A percentile compares a stretch with the other conserved stretches of the same genome.
Evolutionary conservation across 2,113 vertebrate genomes (phyloP).

Genomic region (Triplophysa tibetana): DNA sequence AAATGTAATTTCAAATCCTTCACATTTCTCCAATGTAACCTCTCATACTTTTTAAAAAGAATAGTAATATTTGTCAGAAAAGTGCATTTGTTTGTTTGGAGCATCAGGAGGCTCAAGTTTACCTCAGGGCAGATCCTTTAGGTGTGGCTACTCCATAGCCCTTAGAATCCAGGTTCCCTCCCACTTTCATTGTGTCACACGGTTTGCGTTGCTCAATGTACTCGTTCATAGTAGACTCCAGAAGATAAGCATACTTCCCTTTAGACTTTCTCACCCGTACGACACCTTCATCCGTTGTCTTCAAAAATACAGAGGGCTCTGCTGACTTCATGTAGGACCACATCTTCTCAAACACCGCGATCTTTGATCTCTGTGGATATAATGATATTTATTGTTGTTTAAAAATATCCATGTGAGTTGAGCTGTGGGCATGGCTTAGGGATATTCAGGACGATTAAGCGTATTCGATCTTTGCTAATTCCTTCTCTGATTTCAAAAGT

Average conservation of each 20-base stretch:
- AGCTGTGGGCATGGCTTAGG: no score
- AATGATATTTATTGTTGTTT: not conserved
- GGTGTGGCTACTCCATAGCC: constrained; percentile 98
- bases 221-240: constrained; percentile 98
- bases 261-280: constrained; percentile 91
- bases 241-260: constrained; percentile 95
- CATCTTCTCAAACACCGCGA: constrained; percentile 99
- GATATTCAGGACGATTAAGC: no score
- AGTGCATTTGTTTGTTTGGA: not conserved
- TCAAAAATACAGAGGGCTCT: constrained; percentile 92
- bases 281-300: constrained; percentile 92
- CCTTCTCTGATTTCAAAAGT: not conserved
- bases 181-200: constrained; percentile 99
- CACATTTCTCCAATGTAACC: constrained; percentile 24
- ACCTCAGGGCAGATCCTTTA: constrained; percentile 95
- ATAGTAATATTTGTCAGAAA: constrained; percentile 1
- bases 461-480: no score
- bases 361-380: constrained; percentile 86
- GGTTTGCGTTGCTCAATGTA: constrained; percentile 98
- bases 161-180: constrained; percentile 98
- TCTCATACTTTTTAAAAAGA: constrained; percentile 8
- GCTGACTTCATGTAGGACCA: constrained; percentile 99
- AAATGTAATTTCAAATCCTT: no score
- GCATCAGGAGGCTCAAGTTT: constrained; percentile 49
- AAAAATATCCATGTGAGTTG: no score